phyloP scores from a whole-genome alignment of 2,113 vertebrate species.

The Crocuta crocuta region DNA sequence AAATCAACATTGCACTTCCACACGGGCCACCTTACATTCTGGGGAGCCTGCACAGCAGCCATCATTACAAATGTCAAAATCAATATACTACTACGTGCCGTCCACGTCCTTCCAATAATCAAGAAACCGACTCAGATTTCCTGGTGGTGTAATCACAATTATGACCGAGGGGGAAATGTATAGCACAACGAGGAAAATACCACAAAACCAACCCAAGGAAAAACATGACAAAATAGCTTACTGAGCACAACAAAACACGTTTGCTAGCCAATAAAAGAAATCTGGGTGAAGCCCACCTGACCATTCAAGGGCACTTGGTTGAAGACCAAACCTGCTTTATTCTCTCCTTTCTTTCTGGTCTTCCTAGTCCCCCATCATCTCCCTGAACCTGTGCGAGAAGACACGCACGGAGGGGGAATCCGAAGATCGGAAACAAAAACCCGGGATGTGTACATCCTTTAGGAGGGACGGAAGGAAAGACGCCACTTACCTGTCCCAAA shows the following conservation, averaged over 20 bases:
- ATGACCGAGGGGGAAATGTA: not conserved
- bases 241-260: not conserved
- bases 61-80: slow-evolving; percentile 78
- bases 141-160: not conserved
- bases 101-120: not conserved
- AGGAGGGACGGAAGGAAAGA: not conserved
- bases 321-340: not conserved
- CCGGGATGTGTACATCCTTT: not conserved
- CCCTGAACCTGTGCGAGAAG: not conserved
- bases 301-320: not conserved
- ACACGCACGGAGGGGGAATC: not conserved
- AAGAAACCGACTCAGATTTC: not conserved
- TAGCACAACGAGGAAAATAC: not conserved
- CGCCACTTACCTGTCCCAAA: slow-evolving; percentile 96
- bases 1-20: not conserved
- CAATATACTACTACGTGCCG: not conserved
- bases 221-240: not conserved
- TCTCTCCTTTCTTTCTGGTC: not conserved
- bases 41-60: slow-evolving; percentile 41
- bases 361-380: not conserved
- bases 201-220: not conserved
- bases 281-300: not conserved
- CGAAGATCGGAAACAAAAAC: not conserved
- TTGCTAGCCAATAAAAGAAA: not conserved
- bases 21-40: not conserved